These are phyloP conservation scores for Paramuricea clavata DNA, from an alignment of 92 coral and sea anemone genomes.

Conservation along the genomic window DNA sequence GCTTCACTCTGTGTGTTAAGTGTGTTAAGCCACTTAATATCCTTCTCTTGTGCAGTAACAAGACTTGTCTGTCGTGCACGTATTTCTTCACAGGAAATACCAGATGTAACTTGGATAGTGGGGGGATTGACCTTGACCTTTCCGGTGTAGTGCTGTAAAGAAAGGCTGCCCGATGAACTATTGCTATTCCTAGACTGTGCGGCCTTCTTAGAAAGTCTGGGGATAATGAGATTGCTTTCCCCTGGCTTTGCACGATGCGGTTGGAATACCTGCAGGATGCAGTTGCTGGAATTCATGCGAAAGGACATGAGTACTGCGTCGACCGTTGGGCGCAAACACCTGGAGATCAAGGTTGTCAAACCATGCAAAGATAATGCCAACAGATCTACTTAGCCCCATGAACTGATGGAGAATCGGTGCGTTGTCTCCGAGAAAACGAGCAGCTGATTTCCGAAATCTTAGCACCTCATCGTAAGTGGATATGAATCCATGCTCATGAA, in stretches of 20 bases:
- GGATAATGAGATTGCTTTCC: conserved; percentile 14
- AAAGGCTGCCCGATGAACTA: conserved; percentile 23
- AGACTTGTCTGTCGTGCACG: conserved; percentile 16
- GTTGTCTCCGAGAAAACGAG: conserved; percentile 8
- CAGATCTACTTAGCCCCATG: conserved; percentile 12
- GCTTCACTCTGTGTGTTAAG: conserved; percentile 31
- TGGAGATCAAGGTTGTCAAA: conserved; percentile 38
- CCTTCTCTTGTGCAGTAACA: conserved; percentile 26
- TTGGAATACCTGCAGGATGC: conserved; percentile 20
- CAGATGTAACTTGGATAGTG: background rate
- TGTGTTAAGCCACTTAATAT: background rate
- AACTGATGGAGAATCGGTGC: background rate
- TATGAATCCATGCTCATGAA: conserved; percentile 32
- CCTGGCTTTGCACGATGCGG: conserved; percentile 31
- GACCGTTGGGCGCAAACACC: conserved; percentile 37
- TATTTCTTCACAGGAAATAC: background rate
- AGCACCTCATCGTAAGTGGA: conserved; percentile 17
- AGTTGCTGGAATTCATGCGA: conserved; percentile 22
- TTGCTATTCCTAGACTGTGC: conserved; percentile 6
- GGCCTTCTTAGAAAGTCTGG: conserved; percentile 28
- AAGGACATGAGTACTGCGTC: conserved; percentile 31
- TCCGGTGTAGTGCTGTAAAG: conserved; percentile 30
- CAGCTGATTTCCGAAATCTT: conserved; percentile 8
- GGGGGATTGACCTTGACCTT: conserved; percentile 19
- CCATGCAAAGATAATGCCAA: conserved; percentile 29